Evolutionary conservation across 2,888 invertebrate species (phyloP).

Genomic region (Uropetala carovei): DNA sequence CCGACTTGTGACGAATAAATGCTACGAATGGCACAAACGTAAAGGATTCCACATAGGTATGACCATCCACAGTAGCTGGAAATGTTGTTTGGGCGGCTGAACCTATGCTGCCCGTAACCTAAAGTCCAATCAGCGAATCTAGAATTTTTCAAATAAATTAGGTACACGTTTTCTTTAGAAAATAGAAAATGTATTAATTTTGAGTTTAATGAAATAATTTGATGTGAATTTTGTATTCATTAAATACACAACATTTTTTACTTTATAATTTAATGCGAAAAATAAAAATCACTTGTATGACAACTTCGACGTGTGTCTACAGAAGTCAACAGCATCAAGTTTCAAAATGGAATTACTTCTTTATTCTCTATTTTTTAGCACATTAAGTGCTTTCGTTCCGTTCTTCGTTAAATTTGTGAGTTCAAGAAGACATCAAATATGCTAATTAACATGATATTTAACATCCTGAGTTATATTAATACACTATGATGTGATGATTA

Average conservation of each 20-base stretch:
- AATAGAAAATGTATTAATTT: no score
- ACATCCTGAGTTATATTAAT: background rate
- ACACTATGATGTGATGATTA: background rate
- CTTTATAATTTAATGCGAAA: background rate
- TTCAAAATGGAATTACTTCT: slow-evolving; percentile 52
- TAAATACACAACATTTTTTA: background rate
- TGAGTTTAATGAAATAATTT: no score
- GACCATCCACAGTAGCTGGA: background rate
- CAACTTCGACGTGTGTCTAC: slow-evolving; percentile 10
- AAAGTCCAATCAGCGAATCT: background rate
- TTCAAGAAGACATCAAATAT: background rate
- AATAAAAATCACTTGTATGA: background rate
- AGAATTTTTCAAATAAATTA: background rate
- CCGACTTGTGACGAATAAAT: no score
- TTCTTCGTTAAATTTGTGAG: slow-evolving; percentile 49
- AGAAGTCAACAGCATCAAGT: background rate
- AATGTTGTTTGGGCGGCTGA: no score
- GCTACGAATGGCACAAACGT: background rate
- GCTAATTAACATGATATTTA: background rate
- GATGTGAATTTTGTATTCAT: no score
- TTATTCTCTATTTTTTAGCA: slow-evolving; percentile 26
- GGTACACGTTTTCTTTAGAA: background rate
- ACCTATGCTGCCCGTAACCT: background rate
- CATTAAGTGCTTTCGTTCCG: slow-evolving; percentile 62
- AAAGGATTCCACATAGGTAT: background rate